Conservation (phyloP, 2,113 vertebrate species). For the Spilogale gracilis region DNA sequence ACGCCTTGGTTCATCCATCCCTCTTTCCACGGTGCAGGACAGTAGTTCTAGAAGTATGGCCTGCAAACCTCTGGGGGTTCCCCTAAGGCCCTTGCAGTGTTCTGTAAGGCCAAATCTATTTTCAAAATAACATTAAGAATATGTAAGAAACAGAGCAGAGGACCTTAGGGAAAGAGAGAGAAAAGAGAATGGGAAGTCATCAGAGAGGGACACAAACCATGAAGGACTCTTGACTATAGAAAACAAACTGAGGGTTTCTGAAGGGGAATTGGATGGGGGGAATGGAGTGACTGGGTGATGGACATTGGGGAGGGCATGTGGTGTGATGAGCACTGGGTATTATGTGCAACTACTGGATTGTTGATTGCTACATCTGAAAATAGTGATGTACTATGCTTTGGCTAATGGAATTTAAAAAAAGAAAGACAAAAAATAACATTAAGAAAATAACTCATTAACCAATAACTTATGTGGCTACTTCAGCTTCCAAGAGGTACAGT, state of each 20-base stretch:
- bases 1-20: fast-evolving
- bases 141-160: neutral
- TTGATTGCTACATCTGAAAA: neutral
- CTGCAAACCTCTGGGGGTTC: neutral
- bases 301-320: neutral
- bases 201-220: neutral
- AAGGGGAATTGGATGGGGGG: neutral
- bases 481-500: neutral
- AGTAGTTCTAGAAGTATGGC: too few species aligned
- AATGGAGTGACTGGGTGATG: neutral
- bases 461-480: neutral
- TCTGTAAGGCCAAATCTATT: neutral
- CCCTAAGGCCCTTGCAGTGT: neutral
- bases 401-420: neutral
- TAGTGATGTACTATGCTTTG: neutral
- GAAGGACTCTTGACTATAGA: neutral
- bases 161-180: neutral
- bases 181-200: neutral
- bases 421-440: neutral
- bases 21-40: too few species aligned
- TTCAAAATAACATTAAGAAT: neutral
- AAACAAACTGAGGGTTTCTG: neutral
- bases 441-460: neutral
- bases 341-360: neutral
- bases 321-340: neutral